Percentiles rank a stretch among this genome's conserved stretches.
Evolutionary conservation across 2,797 vertebrate genomes (phyloP).

Genomic region (Helarctos malayanus): DNA sequence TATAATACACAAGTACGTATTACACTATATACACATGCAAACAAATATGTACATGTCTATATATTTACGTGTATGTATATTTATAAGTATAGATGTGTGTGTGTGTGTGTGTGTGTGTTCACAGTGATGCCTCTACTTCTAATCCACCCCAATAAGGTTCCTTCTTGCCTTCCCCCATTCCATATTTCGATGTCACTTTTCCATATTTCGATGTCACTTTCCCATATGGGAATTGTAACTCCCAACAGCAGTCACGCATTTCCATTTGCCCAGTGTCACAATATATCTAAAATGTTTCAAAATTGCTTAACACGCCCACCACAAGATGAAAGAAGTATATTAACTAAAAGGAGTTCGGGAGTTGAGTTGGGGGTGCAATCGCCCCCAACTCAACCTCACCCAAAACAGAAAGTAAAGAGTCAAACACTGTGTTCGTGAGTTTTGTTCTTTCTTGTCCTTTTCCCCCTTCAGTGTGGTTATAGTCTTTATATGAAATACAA

Average conservation of each 20-base stretch:
- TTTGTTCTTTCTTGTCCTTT: background rate
- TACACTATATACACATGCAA: background rate
- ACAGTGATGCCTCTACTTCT: background rate
- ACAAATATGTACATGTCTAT: background rate
- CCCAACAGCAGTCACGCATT: background rate
- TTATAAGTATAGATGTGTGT: background rate
- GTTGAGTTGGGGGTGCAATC: background rate
- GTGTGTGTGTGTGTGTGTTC: background rate
- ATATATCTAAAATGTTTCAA: constrained; percentile 1
- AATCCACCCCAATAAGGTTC: background rate
- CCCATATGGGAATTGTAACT: background rate
- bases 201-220: background rate
- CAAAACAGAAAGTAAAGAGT: background rate
- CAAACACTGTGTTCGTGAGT: background rate
- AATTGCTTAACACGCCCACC: background rate
- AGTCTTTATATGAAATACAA: background rate
- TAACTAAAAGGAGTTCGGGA: background rate
- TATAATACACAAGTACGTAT: background rate
- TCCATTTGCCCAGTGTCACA: background rate
- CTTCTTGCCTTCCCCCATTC: background rate
- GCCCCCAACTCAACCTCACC: background rate
- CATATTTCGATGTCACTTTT: background rate
- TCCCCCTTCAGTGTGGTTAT: background rate
- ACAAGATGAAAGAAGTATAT: background rate
- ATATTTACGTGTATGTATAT: background rate